These are phyloP conservation scores for Philereme transversata DNA, from an alignment of 2,888 invertebrate species.

Conservation along the genomic window DNA sequence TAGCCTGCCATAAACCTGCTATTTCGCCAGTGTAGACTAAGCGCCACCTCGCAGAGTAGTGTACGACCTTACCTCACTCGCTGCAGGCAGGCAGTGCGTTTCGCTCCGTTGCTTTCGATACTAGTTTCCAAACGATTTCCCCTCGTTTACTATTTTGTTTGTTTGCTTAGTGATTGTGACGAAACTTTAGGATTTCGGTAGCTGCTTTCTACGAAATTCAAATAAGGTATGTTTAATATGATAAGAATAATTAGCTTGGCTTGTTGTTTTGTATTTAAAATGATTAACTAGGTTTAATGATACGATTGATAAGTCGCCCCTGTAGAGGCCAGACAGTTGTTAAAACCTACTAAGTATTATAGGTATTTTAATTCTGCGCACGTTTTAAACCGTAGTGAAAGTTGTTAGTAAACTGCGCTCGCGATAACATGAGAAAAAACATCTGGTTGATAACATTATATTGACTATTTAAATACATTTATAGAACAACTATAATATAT, in stretches of 20 bases:
- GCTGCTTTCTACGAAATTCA: constrained; percentile 11
- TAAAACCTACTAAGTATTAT: too few relatives aligned
- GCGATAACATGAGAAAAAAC: constrained; percentile 1
- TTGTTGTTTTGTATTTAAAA: not conserved
- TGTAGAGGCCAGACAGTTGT: not conserved
- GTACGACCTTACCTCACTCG: constrained; percentile 20
- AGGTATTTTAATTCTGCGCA: not conserved
- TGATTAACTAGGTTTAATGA: not conserved
- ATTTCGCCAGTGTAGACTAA: constrained; percentile 8
- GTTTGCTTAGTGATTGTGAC: constrained; percentile 9
- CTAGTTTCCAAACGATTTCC: constrained; percentile 42
- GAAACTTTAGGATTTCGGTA: constrained; percentile 2
- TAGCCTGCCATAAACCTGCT: too few relatives aligned
- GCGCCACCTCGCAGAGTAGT: constrained; percentile 13
- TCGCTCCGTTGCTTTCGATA: constrained; percentile 55
- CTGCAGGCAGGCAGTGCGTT: constrained; percentile 60
- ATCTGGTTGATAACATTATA: constrained; percentile 4
- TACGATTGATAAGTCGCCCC: not conserved
- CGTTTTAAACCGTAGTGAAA: constrained; percentile 6
- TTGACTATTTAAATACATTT: too few relatives aligned
- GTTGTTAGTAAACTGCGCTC: constrained; percentile 10
- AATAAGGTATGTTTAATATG: constrained; percentile 7
- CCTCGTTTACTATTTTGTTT: constrained; percentile 24
- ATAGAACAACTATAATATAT: too few relatives aligned
- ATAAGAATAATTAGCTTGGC: not conserved